phyloP scores from a whole-genome alignment of 35 echinoderm and acorn worm species.

The Anneissia japonica region DNA sequence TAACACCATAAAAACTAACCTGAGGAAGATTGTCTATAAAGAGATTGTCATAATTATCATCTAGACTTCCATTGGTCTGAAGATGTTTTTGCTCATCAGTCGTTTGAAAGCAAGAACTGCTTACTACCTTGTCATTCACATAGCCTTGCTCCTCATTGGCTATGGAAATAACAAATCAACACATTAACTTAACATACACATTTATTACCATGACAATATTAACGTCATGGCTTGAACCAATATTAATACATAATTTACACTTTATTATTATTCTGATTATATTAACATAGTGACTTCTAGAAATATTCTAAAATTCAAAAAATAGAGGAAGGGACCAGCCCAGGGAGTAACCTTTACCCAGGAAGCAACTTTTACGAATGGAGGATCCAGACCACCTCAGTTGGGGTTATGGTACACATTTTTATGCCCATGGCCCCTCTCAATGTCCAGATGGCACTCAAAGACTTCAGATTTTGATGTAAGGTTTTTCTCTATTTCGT shows the following conservation, averaged over 20 bases:
- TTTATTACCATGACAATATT: not conserved
- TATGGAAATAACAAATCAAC: not conserved
- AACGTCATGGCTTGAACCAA: not conserved
- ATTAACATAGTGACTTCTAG: no score
- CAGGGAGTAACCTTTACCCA: no score
- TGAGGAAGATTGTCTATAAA: constrained; percentile 67
- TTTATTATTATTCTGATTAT: not conserved
- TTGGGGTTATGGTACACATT: no score
- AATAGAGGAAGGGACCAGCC: no score
- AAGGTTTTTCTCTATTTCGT: no score
- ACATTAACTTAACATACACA: not conserved
- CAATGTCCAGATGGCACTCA: no score
- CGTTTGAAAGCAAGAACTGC: not conserved
- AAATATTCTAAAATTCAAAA: no score
- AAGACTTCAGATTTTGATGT: no score
- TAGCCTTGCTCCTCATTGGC: not conserved
- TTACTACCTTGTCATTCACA: not conserved
- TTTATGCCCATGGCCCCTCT: no score
- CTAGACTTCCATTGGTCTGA: not conserved
- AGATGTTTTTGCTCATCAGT: not conserved
- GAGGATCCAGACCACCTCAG: no score
- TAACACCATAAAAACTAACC: no score
- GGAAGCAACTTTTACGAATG: no score
- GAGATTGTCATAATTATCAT: constrained; percentile 53
- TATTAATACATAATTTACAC: not conserved